phyloP scores from a whole-genome alignment of 2,888 invertebrate species.

The Athripsodes cinereus region DNA sequence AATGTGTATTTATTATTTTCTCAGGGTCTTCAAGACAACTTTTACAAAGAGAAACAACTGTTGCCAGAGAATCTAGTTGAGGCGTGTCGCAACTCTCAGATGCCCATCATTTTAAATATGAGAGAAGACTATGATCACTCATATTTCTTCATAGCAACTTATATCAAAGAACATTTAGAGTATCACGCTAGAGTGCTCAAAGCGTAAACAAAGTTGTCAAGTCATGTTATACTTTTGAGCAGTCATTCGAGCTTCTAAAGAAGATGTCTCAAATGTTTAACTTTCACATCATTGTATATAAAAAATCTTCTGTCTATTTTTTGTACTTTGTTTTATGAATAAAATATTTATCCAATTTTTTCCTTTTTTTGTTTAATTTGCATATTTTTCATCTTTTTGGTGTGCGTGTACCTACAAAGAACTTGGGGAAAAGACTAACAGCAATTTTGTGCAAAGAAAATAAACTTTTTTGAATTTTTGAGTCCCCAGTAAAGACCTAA shows the following conservation, averaged over 20 bases:
- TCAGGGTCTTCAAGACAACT: slow-evolving; percentile 79
- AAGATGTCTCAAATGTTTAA: background rate
- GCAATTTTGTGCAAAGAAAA: no score
- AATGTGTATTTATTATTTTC: slow-evolving; percentile 9
- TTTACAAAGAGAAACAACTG: slow-evolving; percentile 68
- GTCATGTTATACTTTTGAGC: no score
- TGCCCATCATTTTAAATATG: slow-evolving; percentile 64
- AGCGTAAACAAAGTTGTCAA: slow-evolving; percentile 32
- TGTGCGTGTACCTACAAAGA: no score
- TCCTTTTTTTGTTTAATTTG: no score
- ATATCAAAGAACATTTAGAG: slow-evolving; percentile 86
- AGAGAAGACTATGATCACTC: slow-evolving; percentile 91
- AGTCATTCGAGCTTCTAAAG: background rate
- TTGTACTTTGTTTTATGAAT: no score
- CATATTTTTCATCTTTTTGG: no score
- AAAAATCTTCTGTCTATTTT: no score
- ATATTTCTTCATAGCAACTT: slow-evolving; percentile 88
- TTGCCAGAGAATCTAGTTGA: slow-evolving; percentile 76
- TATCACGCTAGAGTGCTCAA: slow-evolving; percentile 80
- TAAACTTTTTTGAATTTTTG: no score
- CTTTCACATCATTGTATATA: no score
- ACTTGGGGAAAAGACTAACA: no score
- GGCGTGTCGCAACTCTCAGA: slow-evolving; percentile 62
- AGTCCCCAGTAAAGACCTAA: no score
- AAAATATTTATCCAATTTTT: no score